Conservation (phyloP, 2,797 vertebrate species). For the Taeniopygia guttata region DNA sequence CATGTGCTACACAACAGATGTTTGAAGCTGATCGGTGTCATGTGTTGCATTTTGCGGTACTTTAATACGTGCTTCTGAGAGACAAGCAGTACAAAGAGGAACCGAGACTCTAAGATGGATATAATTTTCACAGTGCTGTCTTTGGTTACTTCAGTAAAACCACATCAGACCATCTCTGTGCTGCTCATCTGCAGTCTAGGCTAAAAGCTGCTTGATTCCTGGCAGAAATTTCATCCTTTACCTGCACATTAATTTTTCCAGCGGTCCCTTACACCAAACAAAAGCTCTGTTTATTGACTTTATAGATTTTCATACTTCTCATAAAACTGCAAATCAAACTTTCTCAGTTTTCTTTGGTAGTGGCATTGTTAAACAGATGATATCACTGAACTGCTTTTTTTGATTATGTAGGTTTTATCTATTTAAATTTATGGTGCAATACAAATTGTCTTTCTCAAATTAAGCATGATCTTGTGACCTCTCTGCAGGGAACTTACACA, state of each 20-base stretch:
- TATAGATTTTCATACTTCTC: not conserved
- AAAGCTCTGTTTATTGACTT: not conserved
- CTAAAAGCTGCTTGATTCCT: not conserved
- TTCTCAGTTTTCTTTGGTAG: not conserved
- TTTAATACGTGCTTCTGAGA: constrained; percentile 50
- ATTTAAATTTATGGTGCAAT: not conserved
- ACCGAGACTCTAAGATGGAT: not conserved
- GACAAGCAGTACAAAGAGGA: constrained; percentile 12
- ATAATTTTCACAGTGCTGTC: not conserved
- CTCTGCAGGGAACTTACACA: not conserved
- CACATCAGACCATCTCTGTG: not conserved
- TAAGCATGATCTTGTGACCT: not conserved
- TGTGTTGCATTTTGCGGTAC: constrained; percentile 48
- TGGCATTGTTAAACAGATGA: not conserved
- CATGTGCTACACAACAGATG: constrained; percentile 69
- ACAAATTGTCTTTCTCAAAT: not conserved
- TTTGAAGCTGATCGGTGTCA: constrained; percentile 61
- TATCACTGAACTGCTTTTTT: not conserved
- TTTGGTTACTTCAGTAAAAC: not conserved
- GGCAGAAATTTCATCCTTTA: not conserved
- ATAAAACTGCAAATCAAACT: not conserved
- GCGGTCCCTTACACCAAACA: not conserved
- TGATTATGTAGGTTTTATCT: not conserved
- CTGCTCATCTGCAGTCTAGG: not conserved
- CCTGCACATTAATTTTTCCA: not conserved